phyloP scores from a whole-genome alignment of 1,140 invertebrate genomes.

The Bombus impatiens region DNA sequence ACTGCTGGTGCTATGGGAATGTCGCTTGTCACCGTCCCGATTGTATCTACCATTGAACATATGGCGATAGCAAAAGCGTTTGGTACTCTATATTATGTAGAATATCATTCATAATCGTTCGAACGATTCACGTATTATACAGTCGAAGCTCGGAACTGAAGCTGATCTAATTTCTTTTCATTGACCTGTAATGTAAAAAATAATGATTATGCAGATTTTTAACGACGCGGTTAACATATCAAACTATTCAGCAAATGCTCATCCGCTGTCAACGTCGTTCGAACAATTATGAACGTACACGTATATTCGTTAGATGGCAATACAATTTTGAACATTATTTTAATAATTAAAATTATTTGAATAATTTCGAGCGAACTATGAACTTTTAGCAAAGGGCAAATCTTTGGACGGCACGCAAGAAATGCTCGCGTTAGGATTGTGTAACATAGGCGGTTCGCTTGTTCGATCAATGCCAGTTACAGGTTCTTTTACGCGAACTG shows the following conservation, averaged over 20 bases:
- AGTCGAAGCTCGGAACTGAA: too few species aligned
- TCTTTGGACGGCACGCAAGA: constrained; percentile 88
- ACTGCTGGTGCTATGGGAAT: constrained; percentile 87
- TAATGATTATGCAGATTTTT: too few species aligned
- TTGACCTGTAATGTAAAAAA: too few species aligned
- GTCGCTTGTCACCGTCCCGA: constrained; percentile 88
- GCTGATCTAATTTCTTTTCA: too few species aligned
- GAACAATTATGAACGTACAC: too few species aligned
- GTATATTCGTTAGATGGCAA: too few species aligned
- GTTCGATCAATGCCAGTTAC: constrained; percentile 90
- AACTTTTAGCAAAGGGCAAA: constrained; percentile 81
- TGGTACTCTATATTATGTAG: constrained; percentile 78
- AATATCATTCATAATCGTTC: too few species aligned
- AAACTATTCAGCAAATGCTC: too few species aligned
- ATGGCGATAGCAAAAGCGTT: constrained; percentile 95
- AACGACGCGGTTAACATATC: too few species aligned
- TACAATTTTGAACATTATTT: background rate
- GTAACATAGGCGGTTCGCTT: constrained; percentile 89
- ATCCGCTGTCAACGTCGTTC: too few species aligned
- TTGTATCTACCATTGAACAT: constrained; percentile 92
- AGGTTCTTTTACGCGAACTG: constrained; percentile 90
- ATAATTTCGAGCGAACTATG: background rate
- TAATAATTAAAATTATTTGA: too few species aligned
- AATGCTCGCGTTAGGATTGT: constrained; percentile 88
- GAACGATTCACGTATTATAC: too few species aligned